These are phyloP conservation scores for Panagrolaimus sp. DNA, from an alignment of 1,140 invertebrate genomes.

Conservation along the genomic window DNA sequence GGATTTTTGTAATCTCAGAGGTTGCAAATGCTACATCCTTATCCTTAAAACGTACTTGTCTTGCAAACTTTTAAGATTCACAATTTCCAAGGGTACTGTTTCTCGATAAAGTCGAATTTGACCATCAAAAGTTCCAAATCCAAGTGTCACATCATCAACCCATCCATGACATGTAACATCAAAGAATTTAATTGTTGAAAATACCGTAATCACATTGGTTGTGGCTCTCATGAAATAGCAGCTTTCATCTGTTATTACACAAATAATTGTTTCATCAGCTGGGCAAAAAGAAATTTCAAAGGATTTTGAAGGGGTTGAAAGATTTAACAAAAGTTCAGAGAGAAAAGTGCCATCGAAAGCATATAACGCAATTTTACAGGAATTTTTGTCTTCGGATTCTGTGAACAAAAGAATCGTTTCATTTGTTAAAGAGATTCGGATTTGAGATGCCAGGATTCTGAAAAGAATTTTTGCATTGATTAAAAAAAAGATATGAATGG, in stretches of 20 bases:
- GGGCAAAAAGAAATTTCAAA: constrained; percentile 34
- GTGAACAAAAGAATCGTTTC: constrained; percentile 24
- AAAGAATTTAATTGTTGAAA: constrained; percentile 32
- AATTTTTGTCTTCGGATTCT: constrained; percentile 9
- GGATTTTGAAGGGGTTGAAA: background rate
- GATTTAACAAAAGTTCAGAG: constrained; percentile 21
- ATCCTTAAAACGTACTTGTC: constrained; percentile 21
- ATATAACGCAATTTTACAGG: constrained; percentile 21
- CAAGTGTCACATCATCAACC: constrained; percentile 36
- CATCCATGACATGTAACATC: constrained; percentile 33
- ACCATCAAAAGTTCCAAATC: constrained; percentile 32
- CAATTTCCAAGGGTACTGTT: constrained; percentile 29
- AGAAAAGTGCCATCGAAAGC: constrained; percentile 22
- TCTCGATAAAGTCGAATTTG: constrained; percentile 26
- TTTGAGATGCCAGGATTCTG: constrained; percentile 21
- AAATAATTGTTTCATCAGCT: constrained; percentile 35
- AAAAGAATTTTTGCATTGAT: background rate
- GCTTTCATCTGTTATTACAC: constrained; percentile 27
- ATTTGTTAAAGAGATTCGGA: constrained; percentile 25
- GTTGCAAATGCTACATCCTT: background rate
- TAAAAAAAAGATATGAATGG: too few species aligned
- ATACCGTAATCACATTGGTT: constrained; percentile 15
- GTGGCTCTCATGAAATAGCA: constrained; percentile 22
- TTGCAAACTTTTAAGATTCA: constrained; percentile 31
- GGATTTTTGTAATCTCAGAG: background rate